phyloP scores from a whole-genome alignment of 2,113 vertebrate genomes.

The Pogona vitticeps region DNA sequence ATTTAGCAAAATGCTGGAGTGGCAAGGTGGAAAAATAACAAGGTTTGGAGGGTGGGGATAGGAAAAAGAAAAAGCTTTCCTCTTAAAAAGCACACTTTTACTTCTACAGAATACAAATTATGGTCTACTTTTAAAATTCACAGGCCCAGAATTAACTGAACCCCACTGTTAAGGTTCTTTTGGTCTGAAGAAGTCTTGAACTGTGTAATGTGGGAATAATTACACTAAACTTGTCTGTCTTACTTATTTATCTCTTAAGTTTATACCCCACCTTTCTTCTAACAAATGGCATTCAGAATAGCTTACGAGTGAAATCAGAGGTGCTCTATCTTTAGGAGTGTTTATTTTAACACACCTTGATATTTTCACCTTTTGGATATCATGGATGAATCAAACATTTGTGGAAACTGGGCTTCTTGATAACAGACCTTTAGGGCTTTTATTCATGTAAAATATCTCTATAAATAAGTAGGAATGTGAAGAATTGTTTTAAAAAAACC shows the following conservation, averaged over 20 bases:
- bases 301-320: neutral
- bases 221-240: neutral
- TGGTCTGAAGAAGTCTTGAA: neutral
- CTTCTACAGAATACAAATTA: neutral
- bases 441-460: neutral
- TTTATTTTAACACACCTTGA: too few species aligned
- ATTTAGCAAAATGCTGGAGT: neutral
- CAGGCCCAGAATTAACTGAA: neutral
- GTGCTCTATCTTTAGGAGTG: neutral
- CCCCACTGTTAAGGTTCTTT: neutral
- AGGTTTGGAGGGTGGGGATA: neutral
- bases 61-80: neutral
- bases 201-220: neutral
- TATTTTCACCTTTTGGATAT: neutral
- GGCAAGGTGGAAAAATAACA: conserved; percentile 14
- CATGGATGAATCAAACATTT: too few species aligned
- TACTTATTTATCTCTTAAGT: neutral
- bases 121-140: neutral
- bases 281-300: too few species aligned
- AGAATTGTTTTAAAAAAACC: too few species aligned
- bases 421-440: neutral
- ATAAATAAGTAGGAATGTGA: neutral
- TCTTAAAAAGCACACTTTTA: neutral
- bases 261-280: too few species aligned
- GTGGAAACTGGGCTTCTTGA: neutral